These are phyloP conservation scores for Anisognathus igniventris DNA, from an alignment of 2,797 vertebrate genomes.

Conservation along the genomic window DNA sequence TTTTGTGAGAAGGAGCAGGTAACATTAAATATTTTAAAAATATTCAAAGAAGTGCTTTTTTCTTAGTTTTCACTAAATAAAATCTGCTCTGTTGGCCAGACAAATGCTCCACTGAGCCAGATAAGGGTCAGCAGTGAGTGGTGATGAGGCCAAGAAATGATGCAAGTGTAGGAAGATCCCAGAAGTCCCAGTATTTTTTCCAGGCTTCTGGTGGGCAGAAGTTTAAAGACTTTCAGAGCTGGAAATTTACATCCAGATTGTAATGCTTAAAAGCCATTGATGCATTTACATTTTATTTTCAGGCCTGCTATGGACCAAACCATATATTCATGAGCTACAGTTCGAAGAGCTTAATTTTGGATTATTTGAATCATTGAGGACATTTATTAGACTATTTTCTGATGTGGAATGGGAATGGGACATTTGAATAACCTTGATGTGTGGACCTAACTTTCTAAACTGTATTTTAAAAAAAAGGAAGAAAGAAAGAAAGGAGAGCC, in stretches of 20 bases:
- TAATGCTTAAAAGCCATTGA: not conserved
- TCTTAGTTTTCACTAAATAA: not conserved
- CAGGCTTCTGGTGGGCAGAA: not conserved
- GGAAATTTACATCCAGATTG: not conserved
- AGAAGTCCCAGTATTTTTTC: not conserved
- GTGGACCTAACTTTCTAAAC: constrained; percentile 1
- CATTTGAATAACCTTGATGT: not conserved
- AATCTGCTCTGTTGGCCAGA: not conserved
- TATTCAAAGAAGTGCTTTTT: not conserved
- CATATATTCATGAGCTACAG: not conserved
- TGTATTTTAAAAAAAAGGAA: not conserved
- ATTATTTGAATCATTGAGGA: not conserved
- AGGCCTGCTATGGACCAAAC: not conserved
- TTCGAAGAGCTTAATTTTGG: not conserved
- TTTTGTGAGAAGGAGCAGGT: constrained; percentile 53
- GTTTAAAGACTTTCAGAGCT: not conserved
- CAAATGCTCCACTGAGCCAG: not conserved
- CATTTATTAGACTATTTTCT: not conserved
- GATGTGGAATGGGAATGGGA: not conserved
- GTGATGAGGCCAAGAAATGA: not conserved
- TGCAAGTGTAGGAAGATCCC: not conserved
- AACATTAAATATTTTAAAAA: constrained; percentile 51
- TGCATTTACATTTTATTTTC: not conserved
- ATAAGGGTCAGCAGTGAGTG: not conserved
- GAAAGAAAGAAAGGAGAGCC: not conserved